A percentile compares a stretch with the other conserved stretches of the same genome.
Evolutionary conservation across 1,140 invertebrate species (phyloP).

Genomic region (Berghia stephanieae): DNA sequence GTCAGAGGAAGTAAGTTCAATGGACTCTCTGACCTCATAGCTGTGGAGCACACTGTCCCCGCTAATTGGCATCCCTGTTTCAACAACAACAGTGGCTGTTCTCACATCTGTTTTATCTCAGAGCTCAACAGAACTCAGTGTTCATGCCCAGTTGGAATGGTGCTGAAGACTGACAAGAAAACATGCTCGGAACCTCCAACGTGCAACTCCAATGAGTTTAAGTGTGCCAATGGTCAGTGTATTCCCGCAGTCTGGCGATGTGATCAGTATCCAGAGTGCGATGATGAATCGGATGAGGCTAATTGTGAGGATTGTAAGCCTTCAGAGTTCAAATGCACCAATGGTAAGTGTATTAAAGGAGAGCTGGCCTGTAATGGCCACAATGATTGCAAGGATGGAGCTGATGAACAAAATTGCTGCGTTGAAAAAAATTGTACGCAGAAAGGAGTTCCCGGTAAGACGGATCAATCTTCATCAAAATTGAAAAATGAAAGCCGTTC

Average conservation of each 20-base stretch:
- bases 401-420: slow-evolving; percentile 81
- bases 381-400: slow-evolving; percentile 79
- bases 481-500: no score
- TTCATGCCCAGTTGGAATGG: slow-evolving; percentile 60
- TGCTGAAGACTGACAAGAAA: slow-evolving; percentile 51
- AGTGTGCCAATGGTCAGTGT: slow-evolving; percentile 59
- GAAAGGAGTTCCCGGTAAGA: no score
- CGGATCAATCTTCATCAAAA: no score
- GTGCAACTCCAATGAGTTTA: slow-evolving; percentile 64
- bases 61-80: slow-evolving; percentile 54
- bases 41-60: slow-evolving; percentile 55
- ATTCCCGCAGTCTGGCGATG: slow-evolving; percentile 67
- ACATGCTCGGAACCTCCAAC: slow-evolving; percentile 62
- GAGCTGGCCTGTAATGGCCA: slow-evolving; percentile 76
- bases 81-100: slow-evolving; percentile 75
- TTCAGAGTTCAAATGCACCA: slow-evolving; percentile 51
- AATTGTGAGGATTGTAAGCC: slow-evolving; percentile 83
- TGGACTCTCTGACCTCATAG: slow-evolving; percentile 73
- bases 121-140: slow-evolving; percentile 70
- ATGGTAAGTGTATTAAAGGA: slow-evolving; percentile 73
- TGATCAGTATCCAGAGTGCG: slow-evolving; percentile 75
- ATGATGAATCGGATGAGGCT: slow-evolving; percentile 82
- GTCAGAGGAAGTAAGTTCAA: slow-evolving; percentile 68
- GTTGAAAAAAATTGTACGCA: slow-evolving; percentile 60
- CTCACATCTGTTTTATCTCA: slow-evolving; percentile 84